A percentile compares a stretch with the other conserved stretches of the same genome.
These are phyloP conservation scores for Mallotus villosus DNA, from an alignment of 2,797 vertebrate species.

Conservation along the genomic window DNA sequence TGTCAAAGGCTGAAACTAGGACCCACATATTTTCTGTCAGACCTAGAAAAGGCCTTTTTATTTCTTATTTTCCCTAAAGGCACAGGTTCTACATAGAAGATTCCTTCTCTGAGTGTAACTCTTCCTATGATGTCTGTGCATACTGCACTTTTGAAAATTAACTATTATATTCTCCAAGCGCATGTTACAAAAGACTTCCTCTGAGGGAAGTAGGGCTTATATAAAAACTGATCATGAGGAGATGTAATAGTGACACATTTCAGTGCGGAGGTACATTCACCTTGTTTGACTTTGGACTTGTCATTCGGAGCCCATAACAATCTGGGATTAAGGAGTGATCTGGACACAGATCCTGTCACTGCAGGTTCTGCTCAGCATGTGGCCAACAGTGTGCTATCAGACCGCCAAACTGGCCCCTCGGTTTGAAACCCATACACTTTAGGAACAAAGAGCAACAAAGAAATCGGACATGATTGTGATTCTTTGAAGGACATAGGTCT, in stretches of 20 bases:
- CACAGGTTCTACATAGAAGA: too few relatives aligned
- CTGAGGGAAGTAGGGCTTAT: too few relatives aligned
- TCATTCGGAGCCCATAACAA: conserved; percentile 14
- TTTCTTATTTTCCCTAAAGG: too few relatives aligned
- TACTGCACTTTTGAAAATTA: too few relatives aligned
- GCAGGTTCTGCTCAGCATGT: conserved; percentile 13
- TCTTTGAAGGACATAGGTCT: conserved; percentile 9
- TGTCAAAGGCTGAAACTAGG: too few relatives aligned
- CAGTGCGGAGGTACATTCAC: conserved; percentile 28
- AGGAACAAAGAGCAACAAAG: conserved; percentile 25
- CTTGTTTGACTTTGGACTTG: conserved; percentile 45
- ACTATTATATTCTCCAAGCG: too few relatives aligned
- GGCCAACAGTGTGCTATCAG: background rate
- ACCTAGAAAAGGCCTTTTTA: background rate
- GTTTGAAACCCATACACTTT: background rate
- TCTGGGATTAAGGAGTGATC: conserved; percentile 18
- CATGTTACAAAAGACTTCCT: too few relatives aligned
- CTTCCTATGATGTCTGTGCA: too few relatives aligned
- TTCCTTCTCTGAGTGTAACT: too few relatives aligned
- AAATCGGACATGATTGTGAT: conserved; percentile 20
- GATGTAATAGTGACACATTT: background rate
- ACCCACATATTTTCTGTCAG: background rate
- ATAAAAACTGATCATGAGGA: background rate
- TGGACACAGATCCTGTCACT: conserved; percentile 6
- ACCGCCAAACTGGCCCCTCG: background rate